Percentiles rank a stretch among this genome's conserved stretches.
phyloP scores from a whole-genome alignment of 2,113 vertebrate species.

The Eulemur macaco region DNA sequence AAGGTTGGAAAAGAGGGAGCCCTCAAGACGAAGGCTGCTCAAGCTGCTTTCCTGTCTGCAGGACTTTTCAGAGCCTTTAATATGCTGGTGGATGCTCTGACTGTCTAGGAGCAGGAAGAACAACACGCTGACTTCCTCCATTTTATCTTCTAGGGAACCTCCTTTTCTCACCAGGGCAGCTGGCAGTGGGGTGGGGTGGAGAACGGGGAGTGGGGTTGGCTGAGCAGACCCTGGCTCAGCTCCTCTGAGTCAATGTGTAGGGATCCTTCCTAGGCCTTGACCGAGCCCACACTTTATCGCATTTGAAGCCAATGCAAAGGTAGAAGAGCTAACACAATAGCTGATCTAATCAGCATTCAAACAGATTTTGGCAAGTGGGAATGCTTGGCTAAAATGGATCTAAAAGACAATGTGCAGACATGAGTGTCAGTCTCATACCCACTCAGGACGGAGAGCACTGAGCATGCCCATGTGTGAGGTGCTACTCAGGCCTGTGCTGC shows the following conservation, averaged over 20 bases:
- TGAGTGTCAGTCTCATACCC: background rate
- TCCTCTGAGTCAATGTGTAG: fast-evolving
- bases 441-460: background rate
- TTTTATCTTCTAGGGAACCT: background rate
- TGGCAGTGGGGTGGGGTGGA: too few relatives aligned
- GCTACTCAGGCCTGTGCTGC: background rate
- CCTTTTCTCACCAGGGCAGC: background rate
- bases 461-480: fast-evolving
- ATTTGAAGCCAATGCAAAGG: background rate
- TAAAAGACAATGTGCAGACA: too few relatives aligned
- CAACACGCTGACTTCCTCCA: background rate
- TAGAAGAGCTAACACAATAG: background rate
- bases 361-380: background rate
- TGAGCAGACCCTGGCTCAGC: background rate
- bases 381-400: background rate
- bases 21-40: background rate
- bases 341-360: background rate
- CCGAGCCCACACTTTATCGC: background rate
- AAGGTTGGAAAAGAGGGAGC: background rate
- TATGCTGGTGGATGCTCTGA: background rate
- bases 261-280: background rate
- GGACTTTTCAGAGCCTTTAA: background rate
- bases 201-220: background rate
- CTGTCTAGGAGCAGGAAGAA: background rate
- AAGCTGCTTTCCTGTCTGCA: background rate